Evolutionary conservation across 2,113 vertebrate species (phyloP).

Genomic region (Cyanoramphus novaezelandiae): DNA sequence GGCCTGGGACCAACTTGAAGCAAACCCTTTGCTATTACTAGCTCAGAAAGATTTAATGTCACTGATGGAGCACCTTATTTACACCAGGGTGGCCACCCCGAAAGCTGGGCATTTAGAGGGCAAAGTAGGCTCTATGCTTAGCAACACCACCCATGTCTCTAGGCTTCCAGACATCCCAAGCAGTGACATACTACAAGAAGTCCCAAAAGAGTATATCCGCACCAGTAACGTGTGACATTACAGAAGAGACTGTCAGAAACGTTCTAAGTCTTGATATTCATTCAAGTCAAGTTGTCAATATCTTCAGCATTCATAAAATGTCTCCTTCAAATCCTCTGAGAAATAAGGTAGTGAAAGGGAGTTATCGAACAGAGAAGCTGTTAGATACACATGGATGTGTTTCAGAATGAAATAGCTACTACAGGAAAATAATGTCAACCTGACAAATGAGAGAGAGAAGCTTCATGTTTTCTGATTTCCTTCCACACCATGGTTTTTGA

Average conservation of each 20-base stretch:
- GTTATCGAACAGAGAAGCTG: not conserved
- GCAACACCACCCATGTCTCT: not conserved
- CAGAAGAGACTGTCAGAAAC: not conserved
- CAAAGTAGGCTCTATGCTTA: not conserved
- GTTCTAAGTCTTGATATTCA: not conserved
- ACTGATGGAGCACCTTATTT: not conserved
- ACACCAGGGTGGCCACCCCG: not conserved
- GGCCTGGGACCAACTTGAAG: not conserved
- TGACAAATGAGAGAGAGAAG: not conserved
- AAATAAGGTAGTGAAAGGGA: not conserved
- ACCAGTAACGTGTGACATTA: not conserved
- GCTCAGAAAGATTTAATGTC: not conserved
- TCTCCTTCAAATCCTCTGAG: not conserved
- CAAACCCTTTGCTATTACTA: not conserved
- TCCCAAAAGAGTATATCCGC: not conserved
- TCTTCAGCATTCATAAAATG: not conserved
- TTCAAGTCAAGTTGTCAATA: not conserved
- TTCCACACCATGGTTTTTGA: not conserved
- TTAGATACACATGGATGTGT: not conserved
- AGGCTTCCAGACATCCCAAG: not conserved
- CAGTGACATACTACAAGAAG: not conserved
- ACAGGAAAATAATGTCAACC: not conserved
- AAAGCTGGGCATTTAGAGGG: not conserved
- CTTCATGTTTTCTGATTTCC: not conserved
- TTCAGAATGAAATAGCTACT: not conserved